Base-by-base conservation (phyloP, 2,797 vertebrate species). In the Acrossocheilus wenchowensis region DNA sequence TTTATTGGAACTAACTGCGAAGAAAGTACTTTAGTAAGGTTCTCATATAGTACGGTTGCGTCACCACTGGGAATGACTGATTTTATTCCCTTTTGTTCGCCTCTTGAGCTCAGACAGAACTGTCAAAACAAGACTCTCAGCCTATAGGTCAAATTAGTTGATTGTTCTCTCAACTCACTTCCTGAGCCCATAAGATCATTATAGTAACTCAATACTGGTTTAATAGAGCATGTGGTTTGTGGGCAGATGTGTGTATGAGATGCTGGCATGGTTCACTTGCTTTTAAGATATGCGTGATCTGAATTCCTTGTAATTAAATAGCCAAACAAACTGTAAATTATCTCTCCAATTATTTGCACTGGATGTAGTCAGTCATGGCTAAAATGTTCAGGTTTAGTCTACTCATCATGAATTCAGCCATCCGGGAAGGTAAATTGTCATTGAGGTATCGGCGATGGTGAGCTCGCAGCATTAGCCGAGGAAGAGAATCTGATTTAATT, bases 401-500 rank as follows among this genome's bases (percentile, higher is more conserved):
- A 75, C 86, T 84, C 87, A 86, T 88, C 89, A 45, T n/a, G 81
- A 79, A 85, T 72, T 77, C 75, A 85, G 62, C 80, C 78, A 83
- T 69, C 84, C 89, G 62, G 81, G 79, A 52, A 80, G 82, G 50
- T 78, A 81, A 75, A 78, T 71, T 85, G 78, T 89, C 86, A 89
- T 87, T 87, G 82, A 90, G 88, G 84, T 82, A 82, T 81, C 11
- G 66, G 39, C 11, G 45, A 87, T 83, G 79, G 87, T 83, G 73
- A 66, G 83, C 84, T 90, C 54, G 52, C 77, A 79, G 57, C 89
- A 19, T 81, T 87, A 82, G 83, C 66, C 34, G 69, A 72, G 66
- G 87, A 68, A 86, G 78, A 86, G 84, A 89, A 89, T 88, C 88
- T 69, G 78, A 80, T 90, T 84, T 86, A 86, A 89, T 90, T 86